Base-by-base conservation (phyloP, 2,113 vertebrate genomes). In the Capreolus pygargus region DNA sequence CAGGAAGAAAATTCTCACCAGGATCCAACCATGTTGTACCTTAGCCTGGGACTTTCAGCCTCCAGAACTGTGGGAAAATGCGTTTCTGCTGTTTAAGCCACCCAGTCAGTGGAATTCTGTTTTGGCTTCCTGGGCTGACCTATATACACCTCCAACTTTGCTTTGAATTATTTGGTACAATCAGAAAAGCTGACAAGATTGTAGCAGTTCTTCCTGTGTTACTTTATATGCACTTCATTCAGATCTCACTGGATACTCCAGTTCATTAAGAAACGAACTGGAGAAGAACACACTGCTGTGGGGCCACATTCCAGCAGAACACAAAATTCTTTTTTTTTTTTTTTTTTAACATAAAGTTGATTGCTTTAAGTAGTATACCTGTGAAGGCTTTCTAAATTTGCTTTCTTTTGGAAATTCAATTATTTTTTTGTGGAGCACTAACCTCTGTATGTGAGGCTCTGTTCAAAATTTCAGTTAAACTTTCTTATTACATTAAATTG, bases 401-500 rank as follows among this genome's bases (percentile, higher is more conserved):
- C 92, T 95, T 93, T 64, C 86, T 70, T 92, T 86, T 67, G 60
- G 45, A 74, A 61, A 50, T 30, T 25, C 10, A 58, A 50, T 70
- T 84, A n/a, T 10, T 28, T 91, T 95, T 94, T 39, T 13, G n/a
- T 83, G 19, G 19, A 74, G 9, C 39, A 45, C 50, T 7, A 1
- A 58, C 74, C 52, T 94, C 43, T 91, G 2, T 54, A 85, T 16
- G 8, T 39, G 39, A 95, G 78, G 15, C 9, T 16, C 28, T 79
- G 47, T 64, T 95, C 79, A 94, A 95, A 95, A 91, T 95, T 94
- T 91, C 83, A 78, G 83, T 92, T 89, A 58, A 92, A 74, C 58
- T 60, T 89, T 86, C 87, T 96, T 86, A 83, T 27, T 84, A 74
- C 50, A 79, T 96, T 87, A 90, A 95, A 39, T 17, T 55, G 39